Conservation (phyloP, 2,888 invertebrate genomes). For the Caenorhabditis sulstoni region DNA sequence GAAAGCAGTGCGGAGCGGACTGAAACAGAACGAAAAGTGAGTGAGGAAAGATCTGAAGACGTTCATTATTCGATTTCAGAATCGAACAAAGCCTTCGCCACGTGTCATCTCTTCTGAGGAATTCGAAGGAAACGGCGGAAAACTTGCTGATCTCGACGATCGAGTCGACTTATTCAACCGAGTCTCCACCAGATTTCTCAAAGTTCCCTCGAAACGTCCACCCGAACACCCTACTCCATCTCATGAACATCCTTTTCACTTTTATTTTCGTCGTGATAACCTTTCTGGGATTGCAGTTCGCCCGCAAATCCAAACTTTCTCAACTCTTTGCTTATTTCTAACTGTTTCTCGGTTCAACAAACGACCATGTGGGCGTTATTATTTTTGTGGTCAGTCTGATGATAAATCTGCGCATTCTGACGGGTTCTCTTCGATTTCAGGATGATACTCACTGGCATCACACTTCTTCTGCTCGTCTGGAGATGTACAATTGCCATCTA, state of each 20-base stretch:
- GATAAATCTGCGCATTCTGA: background rate
- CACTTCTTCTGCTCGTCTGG: constrained; percentile 38
- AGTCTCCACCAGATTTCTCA: constrained; percentile 36
- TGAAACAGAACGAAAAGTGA: constrained; percentile 30
- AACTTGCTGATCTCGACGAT: constrained; percentile 36
- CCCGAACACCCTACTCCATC: constrained; percentile 23
- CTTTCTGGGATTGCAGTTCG: background rate
- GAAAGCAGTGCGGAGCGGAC: constrained; percentile 23
- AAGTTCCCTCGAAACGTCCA: constrained; percentile 44
- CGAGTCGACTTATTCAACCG: constrained; percentile 37
- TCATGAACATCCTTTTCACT: constrained; percentile 14
- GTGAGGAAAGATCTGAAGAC: background rate
- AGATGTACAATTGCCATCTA: constrained; percentile 52
- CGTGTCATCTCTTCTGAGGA: constrained; percentile 35
- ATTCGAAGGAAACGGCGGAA: constrained; percentile 32
- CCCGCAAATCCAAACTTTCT: background rate
- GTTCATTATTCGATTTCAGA: constrained; percentile 2
- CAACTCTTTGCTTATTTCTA: constrained; percentile 2
- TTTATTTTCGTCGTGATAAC: constrained; percentile 1
- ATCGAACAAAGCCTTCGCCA: constrained; percentile 21
- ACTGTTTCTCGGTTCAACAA: background rate
- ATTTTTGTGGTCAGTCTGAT: constrained; percentile 24
- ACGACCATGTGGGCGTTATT: constrained; percentile 53
- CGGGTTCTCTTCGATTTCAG: background rate
- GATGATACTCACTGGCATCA: constrained; percentile 23